Conservation (phyloP, 2,797 vertebrate species). For the Pangasius krempfi region DNA sequence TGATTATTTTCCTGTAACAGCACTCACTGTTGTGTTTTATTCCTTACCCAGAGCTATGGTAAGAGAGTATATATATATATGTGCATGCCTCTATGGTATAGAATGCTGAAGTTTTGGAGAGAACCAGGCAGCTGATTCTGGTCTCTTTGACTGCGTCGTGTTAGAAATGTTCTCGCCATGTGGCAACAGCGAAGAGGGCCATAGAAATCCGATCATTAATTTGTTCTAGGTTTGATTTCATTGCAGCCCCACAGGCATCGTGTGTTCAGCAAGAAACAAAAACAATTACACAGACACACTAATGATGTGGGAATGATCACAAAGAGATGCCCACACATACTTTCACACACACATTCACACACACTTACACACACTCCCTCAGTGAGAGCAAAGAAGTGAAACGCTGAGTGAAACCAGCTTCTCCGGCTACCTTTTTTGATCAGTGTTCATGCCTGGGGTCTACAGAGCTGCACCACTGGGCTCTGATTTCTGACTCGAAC, state of each 20-base stretch:
- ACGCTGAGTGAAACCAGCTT: neutral
- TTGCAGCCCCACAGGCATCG: constrained; percentile 14
- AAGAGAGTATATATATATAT: neutral
- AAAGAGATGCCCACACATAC: constrained; percentile 14
- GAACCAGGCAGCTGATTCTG: neutral
- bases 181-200: too few relatives aligned
- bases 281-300: constrained; percentile 38
- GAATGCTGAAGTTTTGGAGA: neutral
- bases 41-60: neutral
- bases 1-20: neutral
- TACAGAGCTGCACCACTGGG: constrained; percentile 17
- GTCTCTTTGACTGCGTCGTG: neutral
- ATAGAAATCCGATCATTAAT: constrained; percentile 33
- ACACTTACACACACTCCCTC: constrained; percentile 5
- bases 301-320: constrained; percentile 53
- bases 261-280: constrained; percentile 25
- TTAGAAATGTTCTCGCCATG: neutral
- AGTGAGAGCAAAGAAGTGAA: neutral
- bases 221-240: constrained; percentile 28
- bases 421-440: constrained; percentile 42
- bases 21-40: neutral
- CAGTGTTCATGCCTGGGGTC: constrained; percentile 28
- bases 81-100: neutral
- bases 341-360: neutral
- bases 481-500: constrained; percentile 37